phyloP scores from a whole-genome alignment of 2,888 invertebrate species.

The Meteorus cinctellus region DNA sequence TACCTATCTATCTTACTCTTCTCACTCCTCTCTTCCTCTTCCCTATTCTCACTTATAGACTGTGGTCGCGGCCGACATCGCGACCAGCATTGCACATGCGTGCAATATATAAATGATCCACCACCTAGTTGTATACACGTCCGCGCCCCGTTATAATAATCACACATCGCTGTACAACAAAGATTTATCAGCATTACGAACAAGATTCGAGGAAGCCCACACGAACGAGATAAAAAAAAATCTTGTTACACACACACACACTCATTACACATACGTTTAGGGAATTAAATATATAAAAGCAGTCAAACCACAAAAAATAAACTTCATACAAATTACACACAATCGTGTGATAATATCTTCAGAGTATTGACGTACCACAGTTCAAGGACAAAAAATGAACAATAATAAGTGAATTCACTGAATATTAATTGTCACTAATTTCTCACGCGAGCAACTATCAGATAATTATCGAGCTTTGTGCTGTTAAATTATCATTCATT shows the following conservation, averaged over 20 bases:
- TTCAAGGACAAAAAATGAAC: not conserved
- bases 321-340: not conserved
- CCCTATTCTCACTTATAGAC: conserved; percentile 22
- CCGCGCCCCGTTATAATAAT: conserved; percentile 37
- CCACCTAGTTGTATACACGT: conserved; percentile 18
- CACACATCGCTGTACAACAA: conserved; percentile 7
- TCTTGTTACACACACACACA: not conserved
- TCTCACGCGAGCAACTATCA: conserved; percentile 11
- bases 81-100: conserved; percentile 13
- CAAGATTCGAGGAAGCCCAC: conserved; percentile 17
- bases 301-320: not conserved
- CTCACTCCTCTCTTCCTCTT: conserved; percentile 7
- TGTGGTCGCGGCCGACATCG: conserved; percentile 31
- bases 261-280: no score
- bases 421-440: conserved; percentile 9
- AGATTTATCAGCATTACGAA: conserved; percentile 3
- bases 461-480: not conserved
- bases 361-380: not conserved
- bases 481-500: not conserved
- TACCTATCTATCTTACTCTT: conserved; percentile 6
- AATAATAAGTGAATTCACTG: not conserved
- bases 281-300: not conserved
- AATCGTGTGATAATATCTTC: not conserved
- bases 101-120: conserved; percentile 13
- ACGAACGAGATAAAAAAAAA: not conserved